Conservation (phyloP, 1,140 invertebrate genomes). For the Colletes latitarsis region DNA sequence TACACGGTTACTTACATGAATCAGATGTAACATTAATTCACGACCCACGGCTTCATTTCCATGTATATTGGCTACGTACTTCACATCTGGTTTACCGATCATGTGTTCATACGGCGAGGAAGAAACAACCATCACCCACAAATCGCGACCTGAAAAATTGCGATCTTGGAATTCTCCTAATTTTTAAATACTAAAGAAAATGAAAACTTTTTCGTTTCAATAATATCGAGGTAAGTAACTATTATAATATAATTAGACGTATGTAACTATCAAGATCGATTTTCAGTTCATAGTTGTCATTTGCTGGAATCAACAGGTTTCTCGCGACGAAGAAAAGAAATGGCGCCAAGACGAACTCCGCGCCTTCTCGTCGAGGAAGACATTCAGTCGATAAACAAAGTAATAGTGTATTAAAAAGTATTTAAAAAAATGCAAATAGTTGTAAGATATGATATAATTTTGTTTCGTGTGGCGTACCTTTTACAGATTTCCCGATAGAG, state of each 20-base stretch:
- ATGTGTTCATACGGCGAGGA: conserved; percentile 94
- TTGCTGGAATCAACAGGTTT: too few species aligned
- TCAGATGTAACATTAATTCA: conserved; percentile 93
- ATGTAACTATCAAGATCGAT: background rate
- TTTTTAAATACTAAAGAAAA: background rate
- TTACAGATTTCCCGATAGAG: conserved; percentile 95
- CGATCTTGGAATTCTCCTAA: background rate
- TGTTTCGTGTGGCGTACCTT: conserved; percentile 83
- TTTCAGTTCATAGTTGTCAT: too few species aligned
- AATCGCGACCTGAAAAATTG: conserved; percentile 86
- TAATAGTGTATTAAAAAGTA: too few species aligned
- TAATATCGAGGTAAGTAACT: too few species aligned
- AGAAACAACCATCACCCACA: conserved; percentile 97
- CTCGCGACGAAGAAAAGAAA: too few species aligned
- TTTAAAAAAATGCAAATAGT: too few species aligned
- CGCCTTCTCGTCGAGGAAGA: too few species aligned
- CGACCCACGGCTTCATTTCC: conserved; percentile 95
- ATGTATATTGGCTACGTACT: conserved; percentile 96
- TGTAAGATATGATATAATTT: background rate
- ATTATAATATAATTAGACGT: background rate
- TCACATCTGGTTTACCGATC: conserved; percentile 95
- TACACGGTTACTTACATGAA: conserved; percentile 84
- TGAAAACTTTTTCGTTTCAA: too few species aligned
- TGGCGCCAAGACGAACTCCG: too few species aligned
- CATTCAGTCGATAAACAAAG: too few species aligned